Conservation (phyloP, 1,140 invertebrate species). For the Elymnias hypermnestra region DNA sequence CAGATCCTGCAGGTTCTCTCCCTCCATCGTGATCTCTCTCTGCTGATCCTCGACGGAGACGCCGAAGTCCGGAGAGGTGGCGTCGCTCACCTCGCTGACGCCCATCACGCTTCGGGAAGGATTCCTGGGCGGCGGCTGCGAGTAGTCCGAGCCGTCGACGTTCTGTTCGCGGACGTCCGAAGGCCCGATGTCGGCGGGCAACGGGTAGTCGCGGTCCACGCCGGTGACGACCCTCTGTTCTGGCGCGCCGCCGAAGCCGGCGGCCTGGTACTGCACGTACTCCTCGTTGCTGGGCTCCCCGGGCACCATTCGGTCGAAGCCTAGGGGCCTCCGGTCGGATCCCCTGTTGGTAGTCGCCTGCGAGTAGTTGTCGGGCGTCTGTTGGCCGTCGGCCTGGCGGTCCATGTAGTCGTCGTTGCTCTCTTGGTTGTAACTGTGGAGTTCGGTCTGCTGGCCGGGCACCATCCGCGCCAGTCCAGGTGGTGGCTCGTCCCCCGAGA, state of each 20-base stretch:
- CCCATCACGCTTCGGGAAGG: conserved; percentile 55
- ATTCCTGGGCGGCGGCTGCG: conserved; percentile 48
- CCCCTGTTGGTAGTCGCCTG: conserved; percentile 36
- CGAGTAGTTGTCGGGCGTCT: conserved; percentile 53
- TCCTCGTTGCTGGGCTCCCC: conserved; percentile 65
- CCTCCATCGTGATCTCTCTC: conserved; percentile 76
- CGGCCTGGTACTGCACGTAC: conserved; percentile 47
- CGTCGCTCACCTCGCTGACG: conserved; percentile 37
- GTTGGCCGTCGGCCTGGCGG: conserved; percentile 67
- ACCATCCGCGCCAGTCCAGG: conserved; percentile 78
- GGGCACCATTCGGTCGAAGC: conserved; percentile 69
- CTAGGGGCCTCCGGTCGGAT: conserved; percentile 54
- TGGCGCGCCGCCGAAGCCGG: conserved; percentile 38
- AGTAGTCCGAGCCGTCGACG: conserved; percentile 69
- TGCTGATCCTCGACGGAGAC: conserved; percentile 57
- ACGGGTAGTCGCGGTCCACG: conserved; percentile 58
- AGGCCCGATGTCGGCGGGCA: conserved; percentile 34
- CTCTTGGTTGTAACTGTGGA: conserved; percentile 49
- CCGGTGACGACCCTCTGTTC: conserved; percentile 74
- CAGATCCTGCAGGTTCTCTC: conserved; percentile 77
- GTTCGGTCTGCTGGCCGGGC: conserved; percentile 72
- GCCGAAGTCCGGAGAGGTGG: conserved; percentile 40
- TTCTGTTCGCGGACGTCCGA: conserved; percentile 64
- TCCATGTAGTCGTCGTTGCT: conserved; percentile 62
- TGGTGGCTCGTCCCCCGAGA: conserved; percentile 73